Conservation (phyloP, 2,888 invertebrate species). For the Molorchus minor region DNA sequence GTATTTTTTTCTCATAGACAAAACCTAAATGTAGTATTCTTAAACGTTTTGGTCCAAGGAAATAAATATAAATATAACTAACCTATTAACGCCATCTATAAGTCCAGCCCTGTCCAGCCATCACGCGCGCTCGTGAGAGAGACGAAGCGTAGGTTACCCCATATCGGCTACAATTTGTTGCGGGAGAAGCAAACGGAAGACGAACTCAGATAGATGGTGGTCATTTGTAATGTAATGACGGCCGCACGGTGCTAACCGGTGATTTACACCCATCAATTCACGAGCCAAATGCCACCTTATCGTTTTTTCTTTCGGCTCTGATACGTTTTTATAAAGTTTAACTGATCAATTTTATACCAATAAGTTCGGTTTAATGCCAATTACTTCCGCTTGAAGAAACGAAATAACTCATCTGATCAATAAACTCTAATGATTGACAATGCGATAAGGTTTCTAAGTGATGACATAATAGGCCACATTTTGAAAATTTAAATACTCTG, state of each 20-base stretch:
- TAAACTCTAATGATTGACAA: too few species aligned
- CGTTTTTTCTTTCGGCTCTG: slow-evolving; percentile 40
- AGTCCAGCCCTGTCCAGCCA: slow-evolving; percentile 4
- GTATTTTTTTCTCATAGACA: too few species aligned
- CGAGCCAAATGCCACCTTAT: slow-evolving; percentile 37
- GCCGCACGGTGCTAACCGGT: slow-evolving; percentile 55
- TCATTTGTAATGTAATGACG: slow-evolving; percentile 60
- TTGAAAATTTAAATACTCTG: too few species aligned
- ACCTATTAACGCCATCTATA: too few species aligned
- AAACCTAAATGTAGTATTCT: too few species aligned
- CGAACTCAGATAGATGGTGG: slow-evolving; percentile 57
- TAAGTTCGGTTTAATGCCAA: too few species aligned
- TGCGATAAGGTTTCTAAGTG: too few species aligned
- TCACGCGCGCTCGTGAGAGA: slow-evolving; percentile 11
- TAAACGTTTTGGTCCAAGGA: too few species aligned
- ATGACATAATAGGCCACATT: too few species aligned
- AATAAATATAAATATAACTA: too few species aligned
- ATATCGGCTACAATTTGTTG: slow-evolving; percentile 21
- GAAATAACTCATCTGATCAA: too few species aligned
- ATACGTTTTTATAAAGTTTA: slow-evolving; percentile 27
- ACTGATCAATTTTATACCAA: slow-evolving; percentile 35
- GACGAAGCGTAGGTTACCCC: slow-evolving; percentile 7
- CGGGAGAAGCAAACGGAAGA: slow-evolving; percentile 49
- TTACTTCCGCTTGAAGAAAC: too few species aligned
- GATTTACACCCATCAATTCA: slow-evolving; percentile 59